Conservation (phyloP, 2,888 invertebrate genomes). For the Spodoptera exigua region DNA sequence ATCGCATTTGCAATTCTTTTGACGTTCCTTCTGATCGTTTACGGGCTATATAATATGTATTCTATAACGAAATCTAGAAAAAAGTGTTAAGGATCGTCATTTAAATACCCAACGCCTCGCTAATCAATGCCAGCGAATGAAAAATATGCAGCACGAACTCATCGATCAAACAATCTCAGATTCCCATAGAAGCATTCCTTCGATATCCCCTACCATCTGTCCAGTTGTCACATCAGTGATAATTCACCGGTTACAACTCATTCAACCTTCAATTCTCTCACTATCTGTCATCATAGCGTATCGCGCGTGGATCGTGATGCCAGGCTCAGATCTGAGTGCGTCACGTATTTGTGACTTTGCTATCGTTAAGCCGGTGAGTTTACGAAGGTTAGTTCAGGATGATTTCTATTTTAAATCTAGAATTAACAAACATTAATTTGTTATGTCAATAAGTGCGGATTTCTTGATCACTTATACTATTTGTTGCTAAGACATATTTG, state of each 20-base stretch:
- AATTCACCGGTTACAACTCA: slow-evolving; percentile 23
- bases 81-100: background rate
- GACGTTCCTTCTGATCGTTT: too few relatives aligned
- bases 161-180: background rate
- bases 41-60: too few relatives aligned
- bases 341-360: slow-evolving; percentile 49
- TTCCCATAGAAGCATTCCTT: slow-evolving; percentile 12
- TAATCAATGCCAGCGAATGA: too few relatives aligned
- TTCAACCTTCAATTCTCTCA: slow-evolving; percentile 37
- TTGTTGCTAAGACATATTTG: background rate
- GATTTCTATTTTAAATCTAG: too few relatives aligned
- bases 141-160: too few relatives aligned
- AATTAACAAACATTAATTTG: too few relatives aligned
- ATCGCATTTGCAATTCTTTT: too few relatives aligned
- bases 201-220: slow-evolving; percentile 6
- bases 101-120: too few relatives aligned
- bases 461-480: too few relatives aligned
- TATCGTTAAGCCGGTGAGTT: background rate
- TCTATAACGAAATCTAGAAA: too few relatives aligned
- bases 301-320: slow-evolving; percentile 57
- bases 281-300: slow-evolving; percentile 54
- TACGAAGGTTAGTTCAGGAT: too few relatives aligned
- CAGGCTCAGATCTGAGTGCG: slow-evolving; percentile 52
- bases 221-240: slow-evolving; percentile 10
- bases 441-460: too few relatives aligned